Conservation (phyloP, 2,113 vertebrate genomes). For the Hippoglossus stenolepis region DNA sequence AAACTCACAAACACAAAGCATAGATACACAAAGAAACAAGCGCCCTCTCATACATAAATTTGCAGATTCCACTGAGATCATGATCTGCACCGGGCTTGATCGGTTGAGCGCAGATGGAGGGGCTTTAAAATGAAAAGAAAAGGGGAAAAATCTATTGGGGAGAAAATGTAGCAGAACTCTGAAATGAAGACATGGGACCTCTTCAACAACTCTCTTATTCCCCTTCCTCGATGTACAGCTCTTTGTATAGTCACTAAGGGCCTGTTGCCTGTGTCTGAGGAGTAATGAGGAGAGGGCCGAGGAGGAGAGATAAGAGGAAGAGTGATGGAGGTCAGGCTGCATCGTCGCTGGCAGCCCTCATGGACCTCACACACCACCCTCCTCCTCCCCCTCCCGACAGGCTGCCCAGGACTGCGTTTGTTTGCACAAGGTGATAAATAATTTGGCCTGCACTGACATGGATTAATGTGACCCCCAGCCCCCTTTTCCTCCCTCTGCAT, state of each 20-base stretch:
- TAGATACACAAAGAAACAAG: slow-evolving; percentile 30
- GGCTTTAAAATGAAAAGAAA: slow-evolving; percentile 20
- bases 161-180: slow-evolving; percentile 36
- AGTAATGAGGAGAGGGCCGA: slow-evolving; percentile 74
- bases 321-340: slow-evolving; percentile 80
- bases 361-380: slow-evolving; percentile 59
- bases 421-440: slow-evolving; percentile 88
- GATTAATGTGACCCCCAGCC: slow-evolving; percentile 82
- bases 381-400: slow-evolving; percentile 44
- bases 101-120: slow-evolving; percentile 15
- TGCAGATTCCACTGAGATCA: slow-evolving; percentile 32
- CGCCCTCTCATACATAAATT: slow-evolving; percentile 21
- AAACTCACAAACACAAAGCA: slow-evolving; percentile 60
- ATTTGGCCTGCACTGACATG: slow-evolving; percentile 85
- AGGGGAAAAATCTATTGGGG: neutral
- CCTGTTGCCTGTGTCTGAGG: slow-evolving; percentile 54
- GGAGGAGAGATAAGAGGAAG: slow-evolving; percentile 79
- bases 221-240: slow-evolving; percentile 29
- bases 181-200: slow-evolving; percentile 62
- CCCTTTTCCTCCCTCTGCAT: slow-evolving; percentile 69
- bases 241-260: slow-evolving; percentile 50
- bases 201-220: slow-evolving; percentile 54
- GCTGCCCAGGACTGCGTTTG: slow-evolving; percentile 76
- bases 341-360: slow-evolving; percentile 69
- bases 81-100: slow-evolving; percentile 14